Conservation (phyloP, 2,888 invertebrate genomes). For the Drosophila pseudotalamancana region DNA sequence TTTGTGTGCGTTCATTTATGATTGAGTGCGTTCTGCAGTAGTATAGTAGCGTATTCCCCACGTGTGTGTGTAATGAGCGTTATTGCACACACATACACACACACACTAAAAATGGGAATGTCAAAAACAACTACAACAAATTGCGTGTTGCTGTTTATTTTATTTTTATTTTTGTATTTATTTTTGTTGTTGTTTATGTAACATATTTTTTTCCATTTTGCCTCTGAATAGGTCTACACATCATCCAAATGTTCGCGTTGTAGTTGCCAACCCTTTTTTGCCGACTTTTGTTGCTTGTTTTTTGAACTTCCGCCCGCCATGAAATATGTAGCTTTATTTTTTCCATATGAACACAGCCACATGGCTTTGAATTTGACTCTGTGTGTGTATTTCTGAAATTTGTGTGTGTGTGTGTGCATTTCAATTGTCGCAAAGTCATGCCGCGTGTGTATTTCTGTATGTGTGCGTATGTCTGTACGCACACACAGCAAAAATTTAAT, state of each 20-base stretch:
- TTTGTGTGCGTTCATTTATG: constrained; percentile 60
- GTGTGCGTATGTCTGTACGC: constrained; percentile 15
- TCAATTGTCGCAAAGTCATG: constrained; percentile 61
- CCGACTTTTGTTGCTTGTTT: constrained; percentile 44
- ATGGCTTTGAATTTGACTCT: constrained; percentile 20
- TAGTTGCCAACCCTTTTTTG: constrained; percentile 61
- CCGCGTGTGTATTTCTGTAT: constrained; percentile 13
- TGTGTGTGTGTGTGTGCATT: constrained; percentile 27
- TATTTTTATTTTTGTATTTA: too few relatives aligned
- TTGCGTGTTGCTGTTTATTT: constrained; percentile 60
- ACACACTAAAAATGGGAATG: constrained; percentile 58
- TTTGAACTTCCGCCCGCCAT: constrained; percentile 68
- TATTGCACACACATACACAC: constrained; percentile 31
- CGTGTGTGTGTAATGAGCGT: constrained; percentile 60
- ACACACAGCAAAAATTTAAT: constrained; percentile 65
- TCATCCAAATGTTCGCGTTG: constrained; percentile 44
- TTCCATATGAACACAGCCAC: constrained; percentile 25
- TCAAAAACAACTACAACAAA: constrained; percentile 63
- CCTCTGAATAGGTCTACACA: constrained; percentile 46
- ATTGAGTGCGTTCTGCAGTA: constrained; percentile 65
- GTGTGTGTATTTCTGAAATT: constrained; percentile 27
- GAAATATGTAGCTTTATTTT: constrained; percentile 63
- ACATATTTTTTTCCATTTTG: constrained; percentile 26
- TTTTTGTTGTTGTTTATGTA: constrained; percentile 6
- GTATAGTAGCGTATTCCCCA: constrained; percentile 14